Evolutionary conservation across 2,113 vertebrate species (phyloP), one percentile per base, ranked within the genome.

Genomic region (Myodes glareolus): DNA sequence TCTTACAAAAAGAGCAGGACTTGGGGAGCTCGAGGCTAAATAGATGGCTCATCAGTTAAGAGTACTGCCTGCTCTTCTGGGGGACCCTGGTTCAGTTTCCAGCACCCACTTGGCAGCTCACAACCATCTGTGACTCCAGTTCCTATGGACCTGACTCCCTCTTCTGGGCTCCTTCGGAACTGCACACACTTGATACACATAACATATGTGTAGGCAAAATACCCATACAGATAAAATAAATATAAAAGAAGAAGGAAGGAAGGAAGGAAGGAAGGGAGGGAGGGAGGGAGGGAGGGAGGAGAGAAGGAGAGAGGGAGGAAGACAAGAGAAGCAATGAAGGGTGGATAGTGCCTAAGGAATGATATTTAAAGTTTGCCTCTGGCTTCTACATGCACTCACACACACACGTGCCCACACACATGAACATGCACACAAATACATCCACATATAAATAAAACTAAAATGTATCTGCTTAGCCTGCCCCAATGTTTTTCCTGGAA

Each of bases 221-320:
- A 80, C 8, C 33, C 16, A 33, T 58, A n/a, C 16, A 78, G 47
- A 78, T 52, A 33, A 33, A 78, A 55, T 17, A 55, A 55, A 55
- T 55, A 55, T 55, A 58, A 52, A 13, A 52, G 50, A 55, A 42
- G 25, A 4, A 13, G 0, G 1, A 36, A 0, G 45, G 82, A 14
- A 8, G 7, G 55, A 13, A 2, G 8, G 12, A 55, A 55, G 55
- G 55, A 5, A 55, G 16, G 55, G 6, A 58, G 25, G 14, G 27
- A 13, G 23, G 1, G 2, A 14, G 31, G 5, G 14, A 10, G 14
- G 21, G 3, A 16, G 29, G 21, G 3, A 23, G 29, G 21, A 9
- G 2, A 14, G 8, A 29, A 50, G 17, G 13, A n/a, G n/a, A n/a
- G n/a, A 16, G 29, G 21, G 13, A 23, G 16, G 9, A 33, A 31